Percentiles rank a stretch among this genome's conserved stretches.
Evolutionary conservation across 1,140 invertebrate species (phyloP).

Genomic region (Drosophila watanabei): DNA sequence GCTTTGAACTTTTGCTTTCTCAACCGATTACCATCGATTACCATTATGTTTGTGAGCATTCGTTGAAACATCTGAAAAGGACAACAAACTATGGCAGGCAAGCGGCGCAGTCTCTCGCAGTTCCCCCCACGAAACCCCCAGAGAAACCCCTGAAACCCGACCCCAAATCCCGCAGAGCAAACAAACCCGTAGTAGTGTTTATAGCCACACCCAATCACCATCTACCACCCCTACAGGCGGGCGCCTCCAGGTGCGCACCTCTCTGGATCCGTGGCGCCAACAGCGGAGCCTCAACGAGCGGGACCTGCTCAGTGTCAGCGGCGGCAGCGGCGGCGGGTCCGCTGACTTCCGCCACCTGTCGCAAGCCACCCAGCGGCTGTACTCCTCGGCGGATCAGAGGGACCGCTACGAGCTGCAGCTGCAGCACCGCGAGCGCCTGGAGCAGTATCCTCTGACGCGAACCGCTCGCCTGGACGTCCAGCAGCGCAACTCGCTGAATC

Average conservation of each 20-base stretch:
- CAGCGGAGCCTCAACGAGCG: constrained; percentile 83
- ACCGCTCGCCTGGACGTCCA: constrained; percentile 83
- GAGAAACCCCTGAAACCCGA: constrained; percentile 18
- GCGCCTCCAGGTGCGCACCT: constrained; percentile 75
- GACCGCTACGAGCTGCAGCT: constrained; percentile 82
- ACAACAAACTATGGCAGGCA: constrained; percentile 80
- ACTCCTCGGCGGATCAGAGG: constrained; percentile 79
- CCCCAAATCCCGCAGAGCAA: constrained; percentile 16
- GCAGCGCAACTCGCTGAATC: constrained; percentile 82
- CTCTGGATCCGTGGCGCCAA: constrained; percentile 77
- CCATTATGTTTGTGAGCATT: constrained; percentile 51
- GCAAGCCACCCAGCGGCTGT: constrained; percentile 71
- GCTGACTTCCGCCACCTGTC: constrained; percentile 69
- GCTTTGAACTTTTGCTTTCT: constrained; percentile 42
- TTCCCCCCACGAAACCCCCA: constrained; percentile 7
- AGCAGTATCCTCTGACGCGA: constrained; percentile 79
- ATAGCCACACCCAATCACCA: constrained; percentile 53
- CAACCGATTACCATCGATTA: constrained; percentile 45
- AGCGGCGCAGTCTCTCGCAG: constrained; percentile 45
- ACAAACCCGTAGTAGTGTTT: constrained; percentile 29
- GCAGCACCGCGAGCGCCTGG: constrained; percentile 79
- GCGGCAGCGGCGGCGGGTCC: constrained; percentile 51
- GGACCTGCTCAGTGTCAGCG: constrained; percentile 72
- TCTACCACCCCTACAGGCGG: constrained; percentile 78
- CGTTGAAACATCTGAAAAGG: constrained; percentile 61